Base-by-base conservation (phyloP, 2,797 vertebrate genomes). In the Lepilemur ruficaudatus region DNA sequence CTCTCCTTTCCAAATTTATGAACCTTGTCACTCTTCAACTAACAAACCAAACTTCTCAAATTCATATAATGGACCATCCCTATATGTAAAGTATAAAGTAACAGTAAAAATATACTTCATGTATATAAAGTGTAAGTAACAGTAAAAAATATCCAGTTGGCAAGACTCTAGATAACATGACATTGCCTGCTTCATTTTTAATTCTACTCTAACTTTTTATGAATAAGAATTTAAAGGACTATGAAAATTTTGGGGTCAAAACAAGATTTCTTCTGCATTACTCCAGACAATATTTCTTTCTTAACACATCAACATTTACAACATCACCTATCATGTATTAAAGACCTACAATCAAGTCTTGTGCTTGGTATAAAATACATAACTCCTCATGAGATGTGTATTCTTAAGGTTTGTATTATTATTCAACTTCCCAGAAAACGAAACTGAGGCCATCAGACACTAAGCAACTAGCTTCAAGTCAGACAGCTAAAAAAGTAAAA, bases 181-280 rank as follows among this genome's bases (percentile, higher is more conserved):
- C 22, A 14, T 6, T 79, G 52, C 30, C 72, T 72, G 43, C 13
- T 76, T 83, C 13, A 55, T 59, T 94, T 91, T 72, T 94, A 35
- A 75, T 67, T 95, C 73, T 91, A 65, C 57, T 86, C 32, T 94
- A 84, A 52, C 18, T 76, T 91, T 69, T 70, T 43, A 87, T 35
- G 35, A 93, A 69, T 91, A 22, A 87, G 30, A 78, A 80, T 46
- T 57, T 80, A 80, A 65, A 41, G 50, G 55, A 32, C 48, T 52
- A 52, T 48, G 55, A 87, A 75, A 85, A n/a, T 57, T 75, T 30
- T 28, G 61, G 20, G 18, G 15, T 61, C 75, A 93, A 59, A 91
- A 86, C 17, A 65, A 55, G 35, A 89, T 32, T n/a, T 30, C 46
- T 1, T 73, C 46, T 69, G 9, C 9, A 75, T 63, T 63, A 70